These are phyloP conservation scores for Phragmatobia fuliginosa DNA, from an alignment of 2,888 invertebrate genomes.

Conservation along the genomic window DNA sequence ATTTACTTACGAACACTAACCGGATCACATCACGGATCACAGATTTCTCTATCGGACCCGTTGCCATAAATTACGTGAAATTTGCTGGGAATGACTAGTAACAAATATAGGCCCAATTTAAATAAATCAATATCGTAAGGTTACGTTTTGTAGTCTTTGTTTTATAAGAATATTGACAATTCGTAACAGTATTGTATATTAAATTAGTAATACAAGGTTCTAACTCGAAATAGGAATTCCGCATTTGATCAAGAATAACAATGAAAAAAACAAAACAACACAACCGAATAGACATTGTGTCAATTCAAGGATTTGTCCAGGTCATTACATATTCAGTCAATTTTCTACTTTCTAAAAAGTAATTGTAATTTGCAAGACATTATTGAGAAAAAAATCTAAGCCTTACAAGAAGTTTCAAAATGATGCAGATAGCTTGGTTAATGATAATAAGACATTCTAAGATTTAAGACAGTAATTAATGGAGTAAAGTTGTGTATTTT, in stretches of 20 bases:
- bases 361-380: background rate
- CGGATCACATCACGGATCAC: no score
- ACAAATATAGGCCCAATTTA: no score
- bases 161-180: background rate
- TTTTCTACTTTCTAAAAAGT: background rate
- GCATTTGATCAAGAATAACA: slow-evolving; percentile 29
- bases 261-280: slow-evolving; percentile 25
- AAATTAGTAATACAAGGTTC: slow-evolving; percentile 13
- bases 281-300: background rate
- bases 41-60: no score
- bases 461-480: no score
- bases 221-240: slow-evolving; percentile 36
- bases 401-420: background rate
- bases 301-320: slow-evolving; percentile 20
- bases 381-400: background rate
- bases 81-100: no score
- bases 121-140: no score
- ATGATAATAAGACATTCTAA: no score
- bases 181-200: slow-evolving; percentile 8
- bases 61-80: no score
- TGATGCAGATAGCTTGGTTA: no score
- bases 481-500: no score
- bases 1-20: no score
- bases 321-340: background rate
- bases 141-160: background rate